These are phyloP conservation scores for Nesidiocoris tenuis DNA, from an alignment of 2,888 invertebrate species.

Conservation along the genomic window DNA sequence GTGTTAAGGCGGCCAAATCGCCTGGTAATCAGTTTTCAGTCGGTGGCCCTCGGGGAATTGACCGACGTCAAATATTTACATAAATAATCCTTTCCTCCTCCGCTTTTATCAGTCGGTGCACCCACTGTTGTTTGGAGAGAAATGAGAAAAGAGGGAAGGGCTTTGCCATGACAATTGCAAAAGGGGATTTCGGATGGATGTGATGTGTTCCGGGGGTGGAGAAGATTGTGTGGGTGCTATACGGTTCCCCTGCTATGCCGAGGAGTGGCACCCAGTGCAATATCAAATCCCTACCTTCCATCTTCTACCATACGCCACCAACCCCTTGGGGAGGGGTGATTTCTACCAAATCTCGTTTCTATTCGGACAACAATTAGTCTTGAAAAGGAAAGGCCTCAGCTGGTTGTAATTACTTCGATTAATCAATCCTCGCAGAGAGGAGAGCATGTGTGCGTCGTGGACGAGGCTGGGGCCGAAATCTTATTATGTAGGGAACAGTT, in stretches of 20 bases:
- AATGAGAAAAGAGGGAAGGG: constrained; percentile 16
- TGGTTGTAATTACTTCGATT: constrained; percentile 60
- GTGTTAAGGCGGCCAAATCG: neutral
- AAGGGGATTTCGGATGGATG: neutral
- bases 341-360: constrained; percentile 48
- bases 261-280: constrained; percentile 34
- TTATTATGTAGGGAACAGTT: constrained; percentile 44
- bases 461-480: constrained; percentile 40
- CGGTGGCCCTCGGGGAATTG: neutral
- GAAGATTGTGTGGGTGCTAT: neutral
- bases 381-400: constrained; percentile 35
- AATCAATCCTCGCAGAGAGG: constrained; percentile 54
- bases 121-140: constrained; percentile 6
- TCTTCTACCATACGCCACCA: neutral
- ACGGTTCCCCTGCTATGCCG: no score
- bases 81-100: constrained; percentile 29
- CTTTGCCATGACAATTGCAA: constrained; percentile 37
- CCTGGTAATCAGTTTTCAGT: neutral
- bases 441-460: constrained; percentile 6
- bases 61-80: constrained; percentile 33
- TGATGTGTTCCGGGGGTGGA: neutral
- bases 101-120: neutral
- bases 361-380: constrained; percentile 48
- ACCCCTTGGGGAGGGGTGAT: constrained; percentile 41
- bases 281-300: constrained; percentile 30